These are phyloP conservation scores for Porites lobata DNA, from an alignment of 92 coral and sea anemone genomes.

Conservation along the genomic window DNA sequence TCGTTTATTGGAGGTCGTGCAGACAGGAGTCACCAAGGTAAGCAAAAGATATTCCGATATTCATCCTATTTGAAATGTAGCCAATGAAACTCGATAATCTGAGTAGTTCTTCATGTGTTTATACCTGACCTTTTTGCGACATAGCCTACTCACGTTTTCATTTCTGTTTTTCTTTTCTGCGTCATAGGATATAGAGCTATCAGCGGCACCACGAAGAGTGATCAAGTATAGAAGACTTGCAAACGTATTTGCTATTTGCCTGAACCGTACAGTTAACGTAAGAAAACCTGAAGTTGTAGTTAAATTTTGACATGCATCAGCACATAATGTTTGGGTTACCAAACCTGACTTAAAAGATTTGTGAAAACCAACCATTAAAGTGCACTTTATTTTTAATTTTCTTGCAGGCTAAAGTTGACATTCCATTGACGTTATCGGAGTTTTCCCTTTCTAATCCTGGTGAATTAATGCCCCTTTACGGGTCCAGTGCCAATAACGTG, in stretches of 20 bases:
- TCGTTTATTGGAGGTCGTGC: background rate
- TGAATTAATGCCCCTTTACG: background rate
- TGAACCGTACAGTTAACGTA: background rate
- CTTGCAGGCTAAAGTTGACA: background rate
- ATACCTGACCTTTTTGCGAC: background rate
- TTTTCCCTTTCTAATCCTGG: background rate
- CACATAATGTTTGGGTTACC: background rate
- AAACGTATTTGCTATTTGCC: background rate
- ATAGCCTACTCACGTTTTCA: background rate
- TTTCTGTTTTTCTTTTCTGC: background rate
- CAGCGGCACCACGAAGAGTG: background rate
- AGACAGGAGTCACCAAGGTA: background rate
- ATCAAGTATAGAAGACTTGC: background rate
- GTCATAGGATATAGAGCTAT: background rate
- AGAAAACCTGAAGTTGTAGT: background rate
- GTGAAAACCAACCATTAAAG: background rate
- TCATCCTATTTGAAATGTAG: background rate
- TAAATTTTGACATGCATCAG: background rate
- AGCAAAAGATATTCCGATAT: background rate
- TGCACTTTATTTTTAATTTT: background rate
- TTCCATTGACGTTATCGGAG: background rate
- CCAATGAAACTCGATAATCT: background rate
- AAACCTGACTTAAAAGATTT: background rate
- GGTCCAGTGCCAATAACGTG: background rate
- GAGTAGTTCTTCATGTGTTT: no score